phyloP scores from a whole-genome alignment of 1,140 invertebrate species.

The Heterodera carotae region DNA sequence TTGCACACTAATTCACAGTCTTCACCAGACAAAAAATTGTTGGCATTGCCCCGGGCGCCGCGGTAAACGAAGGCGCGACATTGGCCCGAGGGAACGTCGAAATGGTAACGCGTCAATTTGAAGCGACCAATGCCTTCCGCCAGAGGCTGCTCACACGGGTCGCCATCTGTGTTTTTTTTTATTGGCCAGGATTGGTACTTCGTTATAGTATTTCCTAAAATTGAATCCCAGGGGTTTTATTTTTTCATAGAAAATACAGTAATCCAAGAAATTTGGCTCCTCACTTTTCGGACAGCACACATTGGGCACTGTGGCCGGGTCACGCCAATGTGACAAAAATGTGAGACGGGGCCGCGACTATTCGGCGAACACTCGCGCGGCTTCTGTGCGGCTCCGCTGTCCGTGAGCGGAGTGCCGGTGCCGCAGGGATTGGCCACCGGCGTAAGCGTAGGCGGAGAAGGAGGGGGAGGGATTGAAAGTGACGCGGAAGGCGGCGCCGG shows the following conservation, averaged over 20 bases:
- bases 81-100: conserved; percentile 50
- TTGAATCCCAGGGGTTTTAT: too few relatives aligned
- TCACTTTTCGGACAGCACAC: conserved; percentile 62
- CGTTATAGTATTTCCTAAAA: too few relatives aligned
- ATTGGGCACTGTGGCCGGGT: conserved; percentile 29
- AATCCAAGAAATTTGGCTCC: not conserved
- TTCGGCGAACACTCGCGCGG: conserved; percentile 24
- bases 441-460: conserved; percentile 37
- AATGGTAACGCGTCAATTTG: conserved; percentile 58
- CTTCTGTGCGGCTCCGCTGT: conserved; percentile 40
- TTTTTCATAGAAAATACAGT: too few relatives aligned
- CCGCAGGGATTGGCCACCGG: conserved; percentile 55
- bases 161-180: conserved; percentile 52
- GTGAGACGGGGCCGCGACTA: conserved; percentile 50
- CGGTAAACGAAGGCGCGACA: conserved; percentile 59
- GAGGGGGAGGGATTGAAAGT: not conserved
- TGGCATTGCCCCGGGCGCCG: conserved; percentile 60
- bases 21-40: conserved; percentile 60
- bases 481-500: not conserved
- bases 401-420: conserved; percentile 50
- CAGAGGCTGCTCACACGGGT: conserved; percentile 57
- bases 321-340: conserved; percentile 61
- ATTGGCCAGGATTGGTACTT: not conserved
- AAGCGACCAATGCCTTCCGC: conserved; percentile 47
- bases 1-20: conserved; percentile 63